Evolutionary conservation across 2,113 vertebrate species (phyloP), one percentile per base, ranked within the genome.

Genomic region (Scytalopus superciliaris): DNA sequence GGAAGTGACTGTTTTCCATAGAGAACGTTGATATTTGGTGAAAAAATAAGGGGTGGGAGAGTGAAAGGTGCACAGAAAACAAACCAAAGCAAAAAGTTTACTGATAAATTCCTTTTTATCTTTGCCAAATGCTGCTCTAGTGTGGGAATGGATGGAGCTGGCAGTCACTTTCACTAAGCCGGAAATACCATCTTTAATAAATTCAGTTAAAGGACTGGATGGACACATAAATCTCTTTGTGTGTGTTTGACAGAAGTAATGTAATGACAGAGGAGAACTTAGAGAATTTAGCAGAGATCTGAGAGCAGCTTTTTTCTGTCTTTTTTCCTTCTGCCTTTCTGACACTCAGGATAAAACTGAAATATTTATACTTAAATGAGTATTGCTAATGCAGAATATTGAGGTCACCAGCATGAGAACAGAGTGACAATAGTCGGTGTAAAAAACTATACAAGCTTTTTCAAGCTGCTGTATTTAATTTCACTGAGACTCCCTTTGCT

Each of bases 1-100:
- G 96, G 96, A 98, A 98, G 87, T 97, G 79, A 52, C 35, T 96
- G 93, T 98, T 98, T 98, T 98, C 93, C 89, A 96, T 76, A 70
- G 84, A 95, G 94, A 98, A 77, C 89, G 86, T 60, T 96, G 96
- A 97, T 98, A 98, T 94, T 93, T 93, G 62, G 78, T 94, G 84
- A 96, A 97, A 97, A 97, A 98, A 97, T 84, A 96, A 87, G 53
- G 24, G 13, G 40, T 35, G 28, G 30, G 37, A 63, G 45, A 91
- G 23, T 69, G 60, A 91, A 90, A 95, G 93, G 92, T 96, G 88
- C 74, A 91, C 47, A 92, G 83, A 96, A 97, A 94, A 85, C 76
- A 30, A 81, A 66, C 47, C 64, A 90, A 90, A 77, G 63, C 31
- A 94, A 94, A 95, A 93, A 37, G 27, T 79, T 92, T 92, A 72